Percentiles rank a stretch among this genome's conserved stretches.
Evolutionary conservation across 1,140 invertebrate species (phyloP).

Genomic region (Drosophila jambulina): DNA sequence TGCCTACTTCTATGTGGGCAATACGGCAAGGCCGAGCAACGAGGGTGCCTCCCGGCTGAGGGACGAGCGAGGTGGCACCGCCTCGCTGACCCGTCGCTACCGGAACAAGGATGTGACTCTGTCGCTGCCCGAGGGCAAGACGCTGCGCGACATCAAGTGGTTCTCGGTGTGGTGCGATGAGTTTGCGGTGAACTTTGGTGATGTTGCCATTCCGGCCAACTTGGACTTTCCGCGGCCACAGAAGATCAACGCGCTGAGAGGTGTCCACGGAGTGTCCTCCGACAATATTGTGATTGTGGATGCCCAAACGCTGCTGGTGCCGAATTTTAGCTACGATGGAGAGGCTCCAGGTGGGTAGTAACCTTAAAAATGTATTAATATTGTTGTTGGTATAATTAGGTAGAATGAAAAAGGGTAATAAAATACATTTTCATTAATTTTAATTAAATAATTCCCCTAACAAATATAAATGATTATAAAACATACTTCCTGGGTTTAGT

Average conservation of each 20-base stretch:
- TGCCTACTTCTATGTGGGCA: slow-evolving; percentile 95
- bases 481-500: neutral
- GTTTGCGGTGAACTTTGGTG: slow-evolving; percentile 95
- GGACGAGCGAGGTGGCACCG: slow-evolving; percentile 91
- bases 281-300: slow-evolving; percentile 95
- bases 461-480: too few species aligned
- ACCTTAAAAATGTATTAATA: neutral
- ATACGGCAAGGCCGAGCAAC: slow-evolving; percentile 88
- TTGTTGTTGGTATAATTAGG: neutral
- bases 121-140: slow-evolving; percentile 94
- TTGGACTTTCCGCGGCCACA: slow-evolving; percentile 94
- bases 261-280: slow-evolving; percentile 93
- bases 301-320: slow-evolving; percentile 94
- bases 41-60: slow-evolving; percentile 90
- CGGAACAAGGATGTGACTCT: slow-evolving; percentile 92
- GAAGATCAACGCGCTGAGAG: slow-evolving; percentile 90
- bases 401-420: too few species aligned
- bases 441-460: too few species aligned
- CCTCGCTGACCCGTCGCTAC: slow-evolving; percentile 90
- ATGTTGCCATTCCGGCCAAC: slow-evolving; percentile 91
- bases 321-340: slow-evolving; percentile 95
- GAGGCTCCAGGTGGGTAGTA: slow-evolving; percentile 91
- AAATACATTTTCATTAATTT: neutral
- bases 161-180: slow-evolving; percentile 96
- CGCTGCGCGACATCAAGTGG: slow-evolving; percentile 92